Evolutionary conservation across 2,888 invertebrate species (phyloP).

Genomic region (Drosophila subsilvestris): DNA sequence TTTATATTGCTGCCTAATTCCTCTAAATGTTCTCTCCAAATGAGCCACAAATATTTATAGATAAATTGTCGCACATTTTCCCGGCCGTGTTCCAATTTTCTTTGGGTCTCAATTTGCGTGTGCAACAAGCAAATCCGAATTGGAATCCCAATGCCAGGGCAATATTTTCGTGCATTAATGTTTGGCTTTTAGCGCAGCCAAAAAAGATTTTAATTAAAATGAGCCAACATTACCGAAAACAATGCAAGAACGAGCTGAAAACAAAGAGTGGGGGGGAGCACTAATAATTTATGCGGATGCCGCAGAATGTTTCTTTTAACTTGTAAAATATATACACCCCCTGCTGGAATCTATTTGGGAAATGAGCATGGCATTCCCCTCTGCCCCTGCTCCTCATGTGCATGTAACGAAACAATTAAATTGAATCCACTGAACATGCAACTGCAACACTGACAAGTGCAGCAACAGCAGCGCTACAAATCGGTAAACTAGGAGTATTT

Average conservation of each 20-base stretch:
- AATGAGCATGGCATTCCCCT: slow-evolving; percentile 1
- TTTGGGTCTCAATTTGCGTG: slow-evolving; percentile 23
- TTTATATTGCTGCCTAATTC: neutral
- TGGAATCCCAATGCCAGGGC: neutral
- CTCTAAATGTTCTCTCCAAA: slow-evolving; percentile 1
- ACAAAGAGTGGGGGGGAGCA: neutral
- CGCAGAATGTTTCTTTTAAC: slow-evolving; percentile 36
- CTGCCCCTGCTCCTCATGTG: neutral
- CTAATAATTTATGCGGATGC: slow-evolving; percentile 49
- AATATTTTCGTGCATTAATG: slow-evolving; percentile 28
- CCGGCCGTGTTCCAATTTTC: slow-evolving; percentile 10
- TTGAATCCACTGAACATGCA: slow-evolving; percentile 61
- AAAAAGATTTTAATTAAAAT: slow-evolving; percentile 60
- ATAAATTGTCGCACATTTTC: neutral
- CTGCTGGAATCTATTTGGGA: slow-evolving; percentile 31
- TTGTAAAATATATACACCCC: slow-evolving; percentile 23
- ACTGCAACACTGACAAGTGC: slow-evolving; percentile 37
- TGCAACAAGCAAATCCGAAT: slow-evolving; percentile 26
- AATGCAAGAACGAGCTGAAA: slow-evolving; percentile 3
- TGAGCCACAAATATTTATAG: slow-evolving; percentile 18
- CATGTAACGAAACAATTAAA: slow-evolving; percentile 66
- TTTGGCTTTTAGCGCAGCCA: slow-evolving; percentile 21
- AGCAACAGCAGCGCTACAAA: slow-evolving; percentile 33
- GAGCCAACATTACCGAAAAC: slow-evolving; percentile 27
- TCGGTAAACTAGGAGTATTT: slow-evolving; percentile 49